Evolutionary conservation across 2,888 invertebrate genomes (phyloP).

Genomic region (Dynastes hyllus): DNA sequence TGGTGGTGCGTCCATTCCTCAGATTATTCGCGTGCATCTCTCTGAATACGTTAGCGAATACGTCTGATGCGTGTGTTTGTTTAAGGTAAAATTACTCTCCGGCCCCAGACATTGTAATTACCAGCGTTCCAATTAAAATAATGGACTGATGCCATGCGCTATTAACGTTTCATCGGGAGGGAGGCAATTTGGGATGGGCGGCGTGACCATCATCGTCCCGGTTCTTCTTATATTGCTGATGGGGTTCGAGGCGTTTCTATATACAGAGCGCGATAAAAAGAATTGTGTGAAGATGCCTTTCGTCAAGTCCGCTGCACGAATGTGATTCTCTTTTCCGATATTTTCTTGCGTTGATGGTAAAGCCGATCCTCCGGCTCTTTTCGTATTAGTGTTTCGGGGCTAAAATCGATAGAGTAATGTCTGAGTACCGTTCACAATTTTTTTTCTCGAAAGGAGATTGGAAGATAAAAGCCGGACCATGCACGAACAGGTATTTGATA

Average conservation of each 20-base stretch:
- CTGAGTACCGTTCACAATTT: neutral
- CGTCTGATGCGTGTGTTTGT: conserved; percentile 67
- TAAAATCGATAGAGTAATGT: neutral
- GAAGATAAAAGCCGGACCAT: neutral
- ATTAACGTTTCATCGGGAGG: conserved; percentile 69
- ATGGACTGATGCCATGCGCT: conserved; percentile 71
- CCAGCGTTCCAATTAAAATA: conserved; percentile 71
- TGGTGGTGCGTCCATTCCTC: neutral
- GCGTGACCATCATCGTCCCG: neutral
- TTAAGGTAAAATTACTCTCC: conserved; percentile 64
- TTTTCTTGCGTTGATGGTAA: neutral
- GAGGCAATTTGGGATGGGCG: conserved; percentile 36
- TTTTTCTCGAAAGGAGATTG: neutral
- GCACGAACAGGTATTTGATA: conserved; percentile 4
- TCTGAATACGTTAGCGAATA: neutral
- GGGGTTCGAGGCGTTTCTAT: neutral
- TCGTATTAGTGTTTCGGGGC: neutral
- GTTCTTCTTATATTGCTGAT: conserved; percentile 25
- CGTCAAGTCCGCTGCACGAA: neutral
- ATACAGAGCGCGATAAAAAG: neutral
- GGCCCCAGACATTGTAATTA: conserved; percentile 70
- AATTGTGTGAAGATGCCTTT: neutral
- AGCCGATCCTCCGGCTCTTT: neutral
- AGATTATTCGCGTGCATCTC: conserved; percentile 3
- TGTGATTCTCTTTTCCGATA: neutral